These are phyloP conservation scores for Bombus vancouverensis DNA, from an alignment of 1,140 invertebrate species.

Conservation along the genomic window DNA sequence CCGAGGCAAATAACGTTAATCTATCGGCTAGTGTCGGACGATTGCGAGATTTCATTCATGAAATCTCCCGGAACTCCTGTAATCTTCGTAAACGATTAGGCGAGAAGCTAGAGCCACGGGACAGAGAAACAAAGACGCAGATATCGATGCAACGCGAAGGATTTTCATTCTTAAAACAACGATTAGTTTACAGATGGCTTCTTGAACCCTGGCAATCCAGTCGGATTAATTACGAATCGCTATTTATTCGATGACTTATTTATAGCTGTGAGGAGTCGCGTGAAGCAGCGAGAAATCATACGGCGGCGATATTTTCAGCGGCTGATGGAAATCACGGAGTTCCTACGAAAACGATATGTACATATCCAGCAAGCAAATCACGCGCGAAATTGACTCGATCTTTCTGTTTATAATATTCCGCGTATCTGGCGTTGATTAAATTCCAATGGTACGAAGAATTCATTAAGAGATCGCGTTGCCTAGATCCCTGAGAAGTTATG, in stretches of 20 bases:
- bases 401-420: background rate
- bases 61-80: constrained; percentile 38
- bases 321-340: background rate
- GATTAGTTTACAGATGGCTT: background rate
- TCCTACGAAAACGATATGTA: background rate
- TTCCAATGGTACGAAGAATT: background rate
- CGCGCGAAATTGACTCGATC: constrained; percentile 18
- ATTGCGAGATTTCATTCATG: constrained; percentile 65
- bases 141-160: background rate
- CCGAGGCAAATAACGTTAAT: constrained; percentile 47
- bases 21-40: constrained; percentile 47
- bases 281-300: background rate
- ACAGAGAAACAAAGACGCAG: background rate
- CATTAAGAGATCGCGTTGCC: background rate
- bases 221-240: constrained; percentile 1
- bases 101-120: too few species aligned
- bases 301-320: background rate
- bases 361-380: background rate
- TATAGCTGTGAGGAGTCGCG: background rate
- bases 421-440: background rate
- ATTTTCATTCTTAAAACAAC: background rate
- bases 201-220: background rate
- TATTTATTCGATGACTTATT: constrained; percentile 15
- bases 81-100: constrained; percentile 22
- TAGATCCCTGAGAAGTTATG: background rate